Conservation (phyloP, 2,888 invertebrate species). For the Zonitis immaculata region DNA sequence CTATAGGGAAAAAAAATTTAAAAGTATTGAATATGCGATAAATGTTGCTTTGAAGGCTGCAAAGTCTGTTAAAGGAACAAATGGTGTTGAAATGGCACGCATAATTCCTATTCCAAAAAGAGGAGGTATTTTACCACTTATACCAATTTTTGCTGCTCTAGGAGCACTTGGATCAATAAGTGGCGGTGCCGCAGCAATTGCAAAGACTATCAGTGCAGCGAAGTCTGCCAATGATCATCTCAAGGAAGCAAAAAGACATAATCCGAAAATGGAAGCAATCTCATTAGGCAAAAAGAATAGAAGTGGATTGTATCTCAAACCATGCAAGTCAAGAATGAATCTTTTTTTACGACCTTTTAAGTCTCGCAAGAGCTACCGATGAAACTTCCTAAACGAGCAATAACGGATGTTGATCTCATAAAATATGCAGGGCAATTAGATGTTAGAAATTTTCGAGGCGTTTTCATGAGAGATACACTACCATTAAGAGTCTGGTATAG, state of each 20-base stretch:
- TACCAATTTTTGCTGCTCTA: slow-evolving; percentile 40
- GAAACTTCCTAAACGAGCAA: slow-evolving; percentile 28
- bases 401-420: slow-evolving; percentile 34
- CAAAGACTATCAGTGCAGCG: slow-evolving; percentile 38
- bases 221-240: slow-evolving; percentile 36
- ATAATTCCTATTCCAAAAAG: slow-evolving; percentile 37
- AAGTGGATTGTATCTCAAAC: slow-evolving; percentile 33
- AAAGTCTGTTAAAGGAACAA: slow-evolving; percentile 10
- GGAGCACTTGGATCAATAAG: slow-evolving; percentile 38
- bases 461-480: slow-evolving; percentile 42
- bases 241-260: slow-evolving; percentile 37
- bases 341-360: slow-evolving; percentile 14
- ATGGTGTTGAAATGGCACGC: slow-evolving; percentile 14
- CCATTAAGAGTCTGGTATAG: slow-evolving; percentile 26
- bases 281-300: slow-evolving; percentile 28
- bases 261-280: slow-evolving; percentile 41
- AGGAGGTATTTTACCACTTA: slow-evolving; percentile 36
- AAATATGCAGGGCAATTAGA: slow-evolving; percentile 25
- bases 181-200: slow-evolving; percentile 40
- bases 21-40: slow-evolving; percentile 15
- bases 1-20: too few relatives aligned
- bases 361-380: slow-evolving; percentile 22
- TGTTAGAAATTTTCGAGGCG: slow-evolving; percentile 36
- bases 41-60: slow-evolving; percentile 20
- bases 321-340: slow-evolving; percentile 25